These are phyloP conservation scores for Triops cancriformis DNA, from an alignment of 1,140 invertebrate species.

Conservation along the genomic window DNA sequence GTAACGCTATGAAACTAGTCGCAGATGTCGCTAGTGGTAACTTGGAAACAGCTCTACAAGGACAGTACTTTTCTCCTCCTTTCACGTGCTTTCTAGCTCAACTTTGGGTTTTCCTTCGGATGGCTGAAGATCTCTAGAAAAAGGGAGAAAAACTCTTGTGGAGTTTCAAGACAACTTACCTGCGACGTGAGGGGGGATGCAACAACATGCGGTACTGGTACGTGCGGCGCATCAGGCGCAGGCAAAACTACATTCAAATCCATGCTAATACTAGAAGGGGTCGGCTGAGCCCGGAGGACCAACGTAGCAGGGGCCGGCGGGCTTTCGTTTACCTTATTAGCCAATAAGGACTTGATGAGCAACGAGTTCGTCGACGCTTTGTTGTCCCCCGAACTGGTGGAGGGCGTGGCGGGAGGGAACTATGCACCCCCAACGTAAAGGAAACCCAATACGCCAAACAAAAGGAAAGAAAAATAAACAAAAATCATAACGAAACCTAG, in stretches of 20 bases:
- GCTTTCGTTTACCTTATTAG: slow-evolving; percentile 61
- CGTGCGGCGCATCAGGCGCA: background rate
- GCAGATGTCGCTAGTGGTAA: too few relatives aligned
- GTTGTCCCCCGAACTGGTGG: slow-evolving; percentile 29
- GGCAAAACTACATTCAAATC: slow-evolving; percentile 16
- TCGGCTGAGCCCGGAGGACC: slow-evolving; percentile 15
- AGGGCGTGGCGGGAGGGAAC: slow-evolving; percentile 37
- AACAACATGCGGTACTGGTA: background rate
- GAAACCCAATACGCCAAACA: slow-evolving; percentile 34
- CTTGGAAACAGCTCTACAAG: too few relatives aligned
- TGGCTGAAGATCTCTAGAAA: too few relatives aligned
- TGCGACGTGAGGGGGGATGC: background rate
- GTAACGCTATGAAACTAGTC: too few relatives aligned
- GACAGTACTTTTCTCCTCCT: too few relatives aligned
- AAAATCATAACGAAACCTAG: slow-evolving; percentile 24
- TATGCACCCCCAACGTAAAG: slow-evolving; percentile 46
- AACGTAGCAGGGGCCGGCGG: slow-evolving; percentile 7
- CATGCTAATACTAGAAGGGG: slow-evolving; percentile 25
- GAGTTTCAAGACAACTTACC: background rate
- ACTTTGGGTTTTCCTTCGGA: too few relatives aligned
- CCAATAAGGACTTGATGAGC: slow-evolving; percentile 74
- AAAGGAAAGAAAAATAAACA: slow-evolving; percentile 30
- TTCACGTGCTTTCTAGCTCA: too few relatives aligned
- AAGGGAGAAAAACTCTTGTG: too few relatives aligned
- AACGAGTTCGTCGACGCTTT: slow-evolving; percentile 43